Evolutionary conservation across 2,888 invertebrate species (phyloP).

Genomic region (Ichneumoninae sp.): DNA sequence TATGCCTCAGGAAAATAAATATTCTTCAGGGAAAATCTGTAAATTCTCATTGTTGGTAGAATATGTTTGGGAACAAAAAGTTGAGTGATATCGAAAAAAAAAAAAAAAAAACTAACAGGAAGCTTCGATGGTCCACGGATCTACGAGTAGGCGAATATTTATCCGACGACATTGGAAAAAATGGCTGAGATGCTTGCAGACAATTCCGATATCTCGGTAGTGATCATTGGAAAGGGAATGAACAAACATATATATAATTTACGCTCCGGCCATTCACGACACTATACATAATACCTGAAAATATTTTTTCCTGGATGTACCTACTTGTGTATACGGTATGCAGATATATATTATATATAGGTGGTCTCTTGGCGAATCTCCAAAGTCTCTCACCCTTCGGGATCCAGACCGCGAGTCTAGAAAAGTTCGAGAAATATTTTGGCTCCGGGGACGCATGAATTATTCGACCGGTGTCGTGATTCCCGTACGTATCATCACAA

Average conservation of each 20-base stretch:
- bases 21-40: slow-evolving; percentile 18
- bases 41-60: slow-evolving; percentile 44
- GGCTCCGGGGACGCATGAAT: slow-evolving; percentile 61
- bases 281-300: slow-evolving; percentile 50
- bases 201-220: not conserved
- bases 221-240: not conserved
- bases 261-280: slow-evolving; percentile 9
- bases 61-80: slow-evolving; percentile 32
- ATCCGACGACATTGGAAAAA: slow-evolving; percentile 6
- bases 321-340: slow-evolving; percentile 6
- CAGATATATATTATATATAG: slow-evolving; percentile 27
- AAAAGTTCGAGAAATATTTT: slow-evolving; percentile 57
- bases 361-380: slow-evolving; percentile 53
- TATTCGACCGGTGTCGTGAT: slow-evolving; percentile 37
- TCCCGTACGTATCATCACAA: not conserved
- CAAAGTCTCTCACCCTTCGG: slow-evolving; percentile 25
- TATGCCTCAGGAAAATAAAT: slow-evolving; percentile 9
- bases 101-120: slow-evolving; percentile 38
- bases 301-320: slow-evolving; percentile 29
- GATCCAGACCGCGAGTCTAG: slow-evolving; percentile 43
- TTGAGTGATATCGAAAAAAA: slow-evolving; percentile 50
- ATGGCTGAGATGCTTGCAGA: not conserved
- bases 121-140: not conserved
- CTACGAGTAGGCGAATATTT: slow-evolving; percentile 1
- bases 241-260: slow-evolving; percentile 27